These are phyloP conservation scores for Craseonycteris thonglongyai DNA, from an alignment of 2,113 vertebrate species.

Conservation along the genomic window DNA sequence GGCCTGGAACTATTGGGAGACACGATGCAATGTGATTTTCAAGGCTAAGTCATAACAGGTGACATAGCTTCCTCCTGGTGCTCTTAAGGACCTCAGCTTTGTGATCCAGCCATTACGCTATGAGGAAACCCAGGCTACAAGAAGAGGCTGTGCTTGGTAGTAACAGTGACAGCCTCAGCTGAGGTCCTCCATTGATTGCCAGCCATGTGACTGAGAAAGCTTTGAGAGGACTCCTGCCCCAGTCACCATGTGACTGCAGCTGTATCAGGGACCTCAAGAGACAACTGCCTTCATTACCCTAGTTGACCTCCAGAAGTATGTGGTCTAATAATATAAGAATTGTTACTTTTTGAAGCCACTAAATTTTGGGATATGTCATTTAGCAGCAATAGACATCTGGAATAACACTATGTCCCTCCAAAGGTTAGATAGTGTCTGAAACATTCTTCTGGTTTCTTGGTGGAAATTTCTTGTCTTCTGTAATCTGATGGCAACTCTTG, in stretches of 20 bases:
- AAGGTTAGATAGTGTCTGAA: too few relatives aligned
- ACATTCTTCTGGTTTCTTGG: conserved; percentile 8
- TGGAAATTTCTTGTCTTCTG: background rate
- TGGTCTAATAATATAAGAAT: background rate
- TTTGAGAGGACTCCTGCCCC: background rate
- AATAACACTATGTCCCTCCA: background rate
- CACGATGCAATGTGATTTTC: background rate
- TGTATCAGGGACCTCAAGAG: background rate
- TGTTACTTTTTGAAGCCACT: background rate
- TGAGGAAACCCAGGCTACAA: background rate
- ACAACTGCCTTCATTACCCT: background rate
- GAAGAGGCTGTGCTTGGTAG: background rate
- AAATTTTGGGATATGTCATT: background rate
- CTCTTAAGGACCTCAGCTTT: background rate
- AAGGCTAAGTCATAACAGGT: background rate
- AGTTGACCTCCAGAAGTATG: background rate
- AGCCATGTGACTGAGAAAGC: background rate
- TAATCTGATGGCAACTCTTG: background rate
- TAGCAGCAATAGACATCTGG: background rate
- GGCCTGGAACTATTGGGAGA: background rate
- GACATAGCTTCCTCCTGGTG: background rate
- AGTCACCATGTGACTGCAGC: background rate
- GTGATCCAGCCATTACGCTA: background rate
- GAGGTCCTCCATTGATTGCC: background rate
- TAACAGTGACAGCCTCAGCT: background rate